phyloP scores from a whole-genome alignment of 1,140 invertebrate species.

The Nymphalis io region DNA sequence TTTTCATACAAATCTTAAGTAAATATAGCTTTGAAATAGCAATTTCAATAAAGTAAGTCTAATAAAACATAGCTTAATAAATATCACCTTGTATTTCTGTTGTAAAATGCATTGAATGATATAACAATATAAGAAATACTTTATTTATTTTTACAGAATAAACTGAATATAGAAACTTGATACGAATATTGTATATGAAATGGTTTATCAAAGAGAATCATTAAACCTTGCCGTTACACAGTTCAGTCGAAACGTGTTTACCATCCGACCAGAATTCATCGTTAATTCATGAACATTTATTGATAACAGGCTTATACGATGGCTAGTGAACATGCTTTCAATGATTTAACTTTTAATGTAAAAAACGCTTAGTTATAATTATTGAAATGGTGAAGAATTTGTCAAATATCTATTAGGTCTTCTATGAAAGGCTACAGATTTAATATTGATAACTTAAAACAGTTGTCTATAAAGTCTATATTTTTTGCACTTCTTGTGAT shows the following conservation, averaged over 20 bases:
- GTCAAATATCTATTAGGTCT: background rate
- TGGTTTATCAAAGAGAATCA: slow-evolving; percentile 15
- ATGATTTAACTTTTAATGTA: background rate
- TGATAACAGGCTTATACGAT: background rate
- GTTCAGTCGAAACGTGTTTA: slow-evolving; percentile 8
- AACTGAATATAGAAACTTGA: background rate
- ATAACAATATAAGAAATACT: too few relatives aligned
- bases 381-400: background rate
- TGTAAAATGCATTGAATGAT: too few relatives aligned
- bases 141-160: background rate
- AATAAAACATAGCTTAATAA: too few relatives aligned
- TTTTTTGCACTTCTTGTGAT: too few relatives aligned
- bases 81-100: too few relatives aligned
- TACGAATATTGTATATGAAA: background rate
- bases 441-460: too few relatives aligned
- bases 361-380: background rate
- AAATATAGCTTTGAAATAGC: too few relatives aligned
- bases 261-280: slow-evolving; percentile 14
- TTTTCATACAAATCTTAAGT: too few relatives aligned
- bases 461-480: too few relatives aligned
- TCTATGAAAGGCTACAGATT: too few relatives aligned
- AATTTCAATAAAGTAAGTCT: too few relatives aligned
- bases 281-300: slow-evolving; percentile 20
- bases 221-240: slow-evolving; percentile 5
- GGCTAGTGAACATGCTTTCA: slow-evolving; percentile 2